Conservation (phyloP, 2,113 vertebrate genomes). For the Prionailurus viverrinus region DNA sequence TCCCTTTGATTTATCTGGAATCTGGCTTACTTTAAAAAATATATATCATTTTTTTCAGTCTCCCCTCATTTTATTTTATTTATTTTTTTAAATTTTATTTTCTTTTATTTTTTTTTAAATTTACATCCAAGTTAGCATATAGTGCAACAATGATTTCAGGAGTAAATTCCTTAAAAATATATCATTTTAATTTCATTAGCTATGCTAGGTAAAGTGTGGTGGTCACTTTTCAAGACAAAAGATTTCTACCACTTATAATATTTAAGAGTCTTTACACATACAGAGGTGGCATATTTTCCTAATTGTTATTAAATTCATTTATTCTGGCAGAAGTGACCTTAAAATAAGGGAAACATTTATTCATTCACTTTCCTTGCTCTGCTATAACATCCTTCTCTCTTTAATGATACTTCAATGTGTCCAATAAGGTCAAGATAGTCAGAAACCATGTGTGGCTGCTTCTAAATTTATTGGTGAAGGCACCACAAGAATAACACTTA, state of each 20-base stretch:
- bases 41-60: too few relatives aligned
- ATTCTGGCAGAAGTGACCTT: not conserved
- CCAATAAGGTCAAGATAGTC: not conserved
- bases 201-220: not conserved
- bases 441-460: not conserved
- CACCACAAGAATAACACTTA: not conserved
- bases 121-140: too few relatives aligned
- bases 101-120: too few relatives aligned
- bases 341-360: not conserved
- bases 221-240: not conserved
- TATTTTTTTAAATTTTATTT: too few relatives aligned
- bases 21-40: not conserved
- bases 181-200: not conserved
- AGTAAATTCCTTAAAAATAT: not conserved
- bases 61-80: too few relatives aligned
- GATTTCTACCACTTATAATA: not conserved
- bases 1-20: not conserved
- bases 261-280: not conserved
- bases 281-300: not conserved
- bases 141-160: too few relatives aligned
- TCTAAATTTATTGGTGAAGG: not conserved
- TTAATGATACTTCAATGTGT: not conserved
- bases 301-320: not conserved
- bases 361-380: not conserved
- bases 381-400: not conserved